Base-by-base conservation (phyloP, 2,797 vertebrate species). In the Rhinella marina region DNA sequence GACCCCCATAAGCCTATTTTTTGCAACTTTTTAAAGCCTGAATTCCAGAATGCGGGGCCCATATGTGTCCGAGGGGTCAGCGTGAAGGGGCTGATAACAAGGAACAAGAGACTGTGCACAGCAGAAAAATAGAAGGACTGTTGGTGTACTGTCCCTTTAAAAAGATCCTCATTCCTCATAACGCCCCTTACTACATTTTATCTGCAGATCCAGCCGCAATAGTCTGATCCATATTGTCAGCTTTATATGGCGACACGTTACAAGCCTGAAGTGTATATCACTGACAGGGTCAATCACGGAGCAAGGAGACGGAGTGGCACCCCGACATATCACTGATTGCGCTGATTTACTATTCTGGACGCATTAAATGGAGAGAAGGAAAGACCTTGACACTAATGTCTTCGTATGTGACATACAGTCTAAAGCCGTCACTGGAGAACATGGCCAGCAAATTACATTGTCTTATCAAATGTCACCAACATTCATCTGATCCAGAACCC, bases 391-490 rank as follows among this genome's bases (percentile, higher is more conserved):
- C 73, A 85, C 72, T 21, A 48, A 76, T 17, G 48, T 66, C 54
- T 23, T 84, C 59, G 27, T 73, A 17, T 84, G 68, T 84, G 82
- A 73, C 82, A 84, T n/a, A 59, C n/a, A 32, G 68, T 82, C 59
- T 68, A 54, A 29, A 57, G 27, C 50, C 66, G 1, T 84, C 52
- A 57, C 82, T 56, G 50, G 29, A 57, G 54, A 70, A 54, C 68
- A 70, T 56, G 70, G 66, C 25, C 54, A 32, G 52, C 70, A 84
- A 73, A 73, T 84, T 84, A 73, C 68, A 50, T 82, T 84, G 66
- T 84, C 82, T 84, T 84, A 73, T 73, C 82, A 84, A 73, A 29
- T 73, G 66, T 73, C 68, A 10, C 68, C 82, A 41, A 80, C 16
- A 57, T 29, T 52, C 16, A 11, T 27, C 64, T 29, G 64, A 83